Evolutionary conservation across 2,113 vertebrate genomes (phyloP), one percentile per base, ranked within the genome.

Genomic region (Ivindomyrus marchei): DNA sequence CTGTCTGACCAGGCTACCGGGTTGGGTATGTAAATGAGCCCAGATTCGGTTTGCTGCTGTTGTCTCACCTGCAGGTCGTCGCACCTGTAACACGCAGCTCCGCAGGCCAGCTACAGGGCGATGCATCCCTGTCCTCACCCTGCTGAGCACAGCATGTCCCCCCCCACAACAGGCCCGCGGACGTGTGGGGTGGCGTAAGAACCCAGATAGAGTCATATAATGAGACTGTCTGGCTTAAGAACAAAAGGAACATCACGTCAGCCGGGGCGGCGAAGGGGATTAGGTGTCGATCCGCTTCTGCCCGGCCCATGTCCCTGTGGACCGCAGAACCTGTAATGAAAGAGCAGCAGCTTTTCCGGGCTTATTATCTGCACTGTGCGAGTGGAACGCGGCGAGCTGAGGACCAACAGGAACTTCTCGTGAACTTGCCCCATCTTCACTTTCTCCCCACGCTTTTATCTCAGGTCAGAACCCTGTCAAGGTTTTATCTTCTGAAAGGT

Each of bases 161-260:
- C 11, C 70, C 70, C 31, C n/a, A 13, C 31, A 77, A 77, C 11
- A 11, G 56, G 24, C 52, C 21, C 47, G 80, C 66, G 31, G 19
- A 31, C 62, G 24, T 9, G 6, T 24, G 17, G 36, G 27, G 88
- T 45, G 4, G 66, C 92, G 89, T 70, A 45, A 80, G 62, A 9
- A 56, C 53, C 52, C 89, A 88, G 89, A 93, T 91, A 90, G 90
- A 91, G 92, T 47, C 90, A 74, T 89, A 91, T 92, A 94, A 93
- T 91, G 36, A 84, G 91, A 93, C 89, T 94, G 93, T 90, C 0
- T 17, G 92, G 95, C 93, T 95, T 94, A 93, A 94, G 94, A 96
- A 95, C 94, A 96, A 95, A 96, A 93, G 94, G 90, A 95, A 91
- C 91, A 91, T 92, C 92, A 86, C 84, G 92, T 39, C 91, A 93